Base-by-base conservation (phyloP, 2,888 invertebrate species). In the Tetragnatha montana region DNA sequence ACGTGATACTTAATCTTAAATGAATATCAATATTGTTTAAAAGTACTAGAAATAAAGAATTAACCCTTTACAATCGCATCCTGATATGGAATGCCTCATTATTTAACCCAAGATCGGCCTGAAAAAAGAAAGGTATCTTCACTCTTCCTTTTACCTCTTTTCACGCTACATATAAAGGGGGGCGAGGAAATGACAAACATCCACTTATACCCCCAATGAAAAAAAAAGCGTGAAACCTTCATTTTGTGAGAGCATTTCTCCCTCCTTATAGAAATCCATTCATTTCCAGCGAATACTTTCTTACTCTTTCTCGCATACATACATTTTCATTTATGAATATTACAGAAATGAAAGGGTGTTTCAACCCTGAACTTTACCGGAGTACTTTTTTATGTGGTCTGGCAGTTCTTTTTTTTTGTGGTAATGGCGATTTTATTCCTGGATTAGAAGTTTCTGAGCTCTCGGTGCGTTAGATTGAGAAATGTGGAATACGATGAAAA, bases 271-370 rank as follows among this genome's bases (percentile, higher is more conserved):
- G n/a, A n/a, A n/a, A 68, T 8, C 21, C 35, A 35, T 35, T 78
- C 14, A 8, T 22, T 14, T 17, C 51, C 51, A 78, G 22, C 60
- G 8, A 19, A 60, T 78, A 19, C 50, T 76, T 76, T 76, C 76
- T 76, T 76, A 76, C 50, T 8, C 21, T 21, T 17, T 51, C 78
- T 22, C 68, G 60, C 78, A 78, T 78, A 60, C 78, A 51, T 78
- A 60, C 78, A 51, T 78, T 78, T 78, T 78, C 78, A 78, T 78
- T 78, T 78, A 60, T 68, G 49, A 21, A 10, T 60, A 60, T 60
- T 60, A 3, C 19, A 21, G 19, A 12, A n/a, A 76, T 50, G 50
- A 50, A 76, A 76, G 50, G 51, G 78, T 51, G 22, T 6, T 1
- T 60, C 60, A 78, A 78, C 78, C 60, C 35, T 78, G 68, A 60